phyloP scores from a whole-genome alignment of 2,113 vertebrate genomes.

The Melanotaenia duboulayi region DNA sequence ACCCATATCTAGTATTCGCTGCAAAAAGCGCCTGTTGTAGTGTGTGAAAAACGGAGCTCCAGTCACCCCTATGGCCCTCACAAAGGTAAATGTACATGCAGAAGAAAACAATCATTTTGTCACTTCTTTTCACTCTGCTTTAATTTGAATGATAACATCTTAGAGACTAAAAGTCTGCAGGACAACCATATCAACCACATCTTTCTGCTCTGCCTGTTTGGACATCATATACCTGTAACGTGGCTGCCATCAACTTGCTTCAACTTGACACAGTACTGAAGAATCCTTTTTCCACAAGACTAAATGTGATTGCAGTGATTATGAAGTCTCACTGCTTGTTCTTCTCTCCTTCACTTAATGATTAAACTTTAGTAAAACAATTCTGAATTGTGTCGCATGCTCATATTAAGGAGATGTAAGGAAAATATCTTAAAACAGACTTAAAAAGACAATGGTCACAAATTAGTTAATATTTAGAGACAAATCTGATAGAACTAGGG shows the following conservation, averaged over 20 bases:
- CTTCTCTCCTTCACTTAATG: background rate
- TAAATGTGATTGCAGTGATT: slow-evolving; percentile 49
- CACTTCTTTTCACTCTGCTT: background rate
- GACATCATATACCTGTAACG: slow-evolving; percentile 41
- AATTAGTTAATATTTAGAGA: background rate
- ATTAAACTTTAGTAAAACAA: slow-evolving; percentile 8
- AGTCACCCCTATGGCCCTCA: background rate
- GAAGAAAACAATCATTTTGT: background rate
- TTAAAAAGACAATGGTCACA: no score
- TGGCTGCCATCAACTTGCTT: slow-evolving; percentile 51
- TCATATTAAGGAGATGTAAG: no score
- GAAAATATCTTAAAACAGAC: no score
- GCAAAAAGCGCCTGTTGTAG: background rate
- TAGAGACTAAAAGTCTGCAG: background rate
- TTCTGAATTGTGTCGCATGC: background rate
- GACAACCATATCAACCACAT: slow-evolving; percentile 32
- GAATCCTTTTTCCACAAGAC: slow-evolving; percentile 31
- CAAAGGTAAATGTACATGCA: background rate
- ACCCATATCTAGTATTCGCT: background rate
- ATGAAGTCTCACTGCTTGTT: slow-evolving; percentile 40
- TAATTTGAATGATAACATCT: slow-evolving; percentile 26
- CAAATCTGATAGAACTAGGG: no score
- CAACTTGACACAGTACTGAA: slow-evolving; percentile 59
- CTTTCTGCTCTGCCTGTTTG: slow-evolving; percentile 32
- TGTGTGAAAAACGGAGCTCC: background rate